Conservation (phyloP, 2,113 vertebrate genomes). For the Emydocephalus ijimae region DNA sequence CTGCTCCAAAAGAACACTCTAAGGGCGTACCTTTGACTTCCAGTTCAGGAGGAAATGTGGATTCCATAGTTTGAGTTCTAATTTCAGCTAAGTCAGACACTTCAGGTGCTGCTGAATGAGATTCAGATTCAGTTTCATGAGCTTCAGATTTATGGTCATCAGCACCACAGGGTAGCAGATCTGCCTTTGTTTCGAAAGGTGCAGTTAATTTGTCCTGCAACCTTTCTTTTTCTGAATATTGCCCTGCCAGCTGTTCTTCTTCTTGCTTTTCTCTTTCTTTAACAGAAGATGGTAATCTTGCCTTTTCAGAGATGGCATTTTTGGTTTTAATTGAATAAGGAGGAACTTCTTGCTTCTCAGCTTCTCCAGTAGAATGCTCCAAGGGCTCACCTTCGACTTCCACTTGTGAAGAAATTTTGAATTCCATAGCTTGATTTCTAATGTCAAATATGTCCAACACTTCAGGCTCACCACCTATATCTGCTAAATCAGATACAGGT, state of each 20-base stretch:
- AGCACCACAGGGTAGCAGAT: not conserved
- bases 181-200: not conserved
- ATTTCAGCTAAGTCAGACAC: constrained; percentile 13
- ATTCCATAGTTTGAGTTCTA: constrained; percentile 12
- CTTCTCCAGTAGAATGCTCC: not conserved
- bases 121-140: not conserved
- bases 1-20: constrained; percentile 7
- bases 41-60: not conserved
- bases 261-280: not conserved
- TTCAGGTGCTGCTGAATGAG: not conserved
- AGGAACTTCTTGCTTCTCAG: not conserved
- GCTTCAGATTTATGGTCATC: not conserved
- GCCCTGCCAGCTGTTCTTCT: not conserved
- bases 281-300: not conserved
- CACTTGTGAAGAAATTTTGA: not conserved
- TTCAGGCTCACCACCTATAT: not conserved
- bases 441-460: not conserved
- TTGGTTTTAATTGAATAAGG: not conserved
- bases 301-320: not conserved
- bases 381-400: constrained; percentile 6
- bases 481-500: not conserved
- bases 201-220: not conserved
- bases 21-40: constrained; percentile 6
- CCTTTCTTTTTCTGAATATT: not conserved
- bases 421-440: constrained; percentile 17